Evolutionary conservation across 2,113 vertebrate species (phyloP), one percentile per base, ranked within the genome.

Genomic region (Eolophus roseicapilla): DNA sequence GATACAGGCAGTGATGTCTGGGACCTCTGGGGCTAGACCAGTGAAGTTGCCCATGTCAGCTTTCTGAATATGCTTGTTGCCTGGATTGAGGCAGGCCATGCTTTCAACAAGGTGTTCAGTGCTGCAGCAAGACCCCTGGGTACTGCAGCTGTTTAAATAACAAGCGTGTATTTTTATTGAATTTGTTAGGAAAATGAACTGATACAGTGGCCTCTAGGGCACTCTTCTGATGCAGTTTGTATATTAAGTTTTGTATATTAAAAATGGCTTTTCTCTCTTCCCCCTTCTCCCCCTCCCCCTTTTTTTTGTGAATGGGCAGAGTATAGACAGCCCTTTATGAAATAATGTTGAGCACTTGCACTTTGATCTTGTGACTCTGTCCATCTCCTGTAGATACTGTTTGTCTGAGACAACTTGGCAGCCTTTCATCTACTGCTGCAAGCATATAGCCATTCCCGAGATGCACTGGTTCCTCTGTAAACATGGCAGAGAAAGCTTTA

Each of bases 381-480:
- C 70, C 37, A 24, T 84, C 71, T 91, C 64, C 47, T 59, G 18
- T 50, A 47, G 71, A 47, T 77, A 49, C 33, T 27, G 1, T 69
- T 74, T 49, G 23, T 50, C 39, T 88, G 67, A 41, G 49, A 17
- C 62, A 64, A 27, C 31, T 13, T 39, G 64, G 55, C 68, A 76
- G 17, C 86, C 60, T 94, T 86, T 93, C 35, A 57, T 92, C 75
- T 78, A 19, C 29, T 90, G 47, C 29, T 90, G 47, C 15, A 6
- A 20, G 7, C 0, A 0, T n/a, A 10, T 0, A 2, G 28, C 37
- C 43, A 39, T 77, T 76, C 43, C 68, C 0, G 3, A 90, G 75
- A 85, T 33, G 28, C 43, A 44, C 13, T 10, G 0, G 0, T 55
- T 91, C 44, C n/a, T 74, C 74, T 84, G 37, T 80, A 91, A 94